phyloP scores from a whole-genome alignment of 2,113 vertebrate species.

The Apus apus region DNA sequence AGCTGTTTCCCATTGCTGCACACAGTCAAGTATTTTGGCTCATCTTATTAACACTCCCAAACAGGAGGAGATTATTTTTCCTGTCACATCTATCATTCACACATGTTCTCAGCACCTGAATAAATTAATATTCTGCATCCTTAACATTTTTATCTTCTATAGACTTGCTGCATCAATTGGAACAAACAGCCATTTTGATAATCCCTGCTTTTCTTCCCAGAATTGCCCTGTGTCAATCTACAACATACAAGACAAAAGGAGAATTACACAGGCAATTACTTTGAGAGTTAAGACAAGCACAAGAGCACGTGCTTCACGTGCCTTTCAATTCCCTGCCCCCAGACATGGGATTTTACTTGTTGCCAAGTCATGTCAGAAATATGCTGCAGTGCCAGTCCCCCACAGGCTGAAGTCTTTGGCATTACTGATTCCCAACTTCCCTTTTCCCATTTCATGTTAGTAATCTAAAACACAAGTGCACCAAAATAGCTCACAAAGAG shows the following conservation, averaged over 20 bases:
- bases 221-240: slow-evolving; percentile 11
- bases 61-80: slow-evolving; percentile 10
- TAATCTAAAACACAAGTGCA: slow-evolving; percentile 11
- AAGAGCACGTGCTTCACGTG: slow-evolving; percentile 13
- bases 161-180: background rate
- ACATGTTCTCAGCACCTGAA: background rate
- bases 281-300: background rate
- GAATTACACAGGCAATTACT: slow-evolving; percentile 15
- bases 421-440: background rate
- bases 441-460: background rate
- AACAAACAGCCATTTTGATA: background rate
- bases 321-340: slow-evolving; percentile 5
- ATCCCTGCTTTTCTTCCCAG: background rate
- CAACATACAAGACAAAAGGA: background rate
- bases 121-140: slow-evolving; percentile 26
- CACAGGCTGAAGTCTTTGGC: background rate
- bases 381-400: background rate
- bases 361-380: slow-evolving; percentile 31
- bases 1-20: background rate
- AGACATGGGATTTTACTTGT: background rate
- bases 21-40: background rate
- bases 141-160: slow-evolving; percentile 28
- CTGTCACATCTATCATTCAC: slow-evolving; percentile 3
- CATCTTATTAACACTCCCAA: background rate
- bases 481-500: background rate